Percentiles rank a stretch among this genome's conserved stretches.
Conservation (phyloP, 2,113 vertebrate species). For the Silurus asotus region DNA sequence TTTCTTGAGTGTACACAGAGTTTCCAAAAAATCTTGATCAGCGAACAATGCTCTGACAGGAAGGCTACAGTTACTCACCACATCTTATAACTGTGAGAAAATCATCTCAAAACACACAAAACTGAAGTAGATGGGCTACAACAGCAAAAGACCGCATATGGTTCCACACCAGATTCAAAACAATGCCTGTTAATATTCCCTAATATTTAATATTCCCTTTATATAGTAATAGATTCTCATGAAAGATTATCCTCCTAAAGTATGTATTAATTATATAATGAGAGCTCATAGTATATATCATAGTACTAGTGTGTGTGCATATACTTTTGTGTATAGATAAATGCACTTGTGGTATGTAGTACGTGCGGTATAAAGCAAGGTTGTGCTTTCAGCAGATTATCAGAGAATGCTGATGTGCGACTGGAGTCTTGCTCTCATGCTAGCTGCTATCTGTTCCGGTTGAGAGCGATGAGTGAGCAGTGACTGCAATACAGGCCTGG, state of each 20-base stretch:
- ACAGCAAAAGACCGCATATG: neutral
- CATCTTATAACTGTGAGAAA: neutral
- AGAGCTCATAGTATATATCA: neutral
- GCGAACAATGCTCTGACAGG: neutral
- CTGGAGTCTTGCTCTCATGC: slow-evolving; percentile 16
- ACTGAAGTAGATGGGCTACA: neutral
- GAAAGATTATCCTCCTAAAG: neutral
- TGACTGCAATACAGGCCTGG: slow-evolving; percentile 15
- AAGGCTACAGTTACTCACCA: neutral
- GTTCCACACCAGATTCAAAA: neutral
- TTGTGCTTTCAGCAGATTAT: slow-evolving; percentile 57
- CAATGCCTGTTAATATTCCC: neutral
- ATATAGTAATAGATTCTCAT: too few relatives aligned
- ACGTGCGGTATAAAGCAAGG: neutral
- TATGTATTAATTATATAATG: neutral
- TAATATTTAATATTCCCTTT: neutral
- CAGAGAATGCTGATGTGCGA: slow-evolving; percentile 56
- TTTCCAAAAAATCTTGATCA: neutral
- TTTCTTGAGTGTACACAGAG: neutral
- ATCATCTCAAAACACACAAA: neutral
- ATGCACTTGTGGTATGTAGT: slow-evolving; percentile 46
- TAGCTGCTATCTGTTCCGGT: neutral
- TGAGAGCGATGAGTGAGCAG: slow-evolving; percentile 49
- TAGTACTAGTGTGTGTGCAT: neutral
- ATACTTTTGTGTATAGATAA: neutral